Evolutionary conservation across 2,888 invertebrate genomes (phyloP).

Genomic region (Tribolium freemani): DNA sequence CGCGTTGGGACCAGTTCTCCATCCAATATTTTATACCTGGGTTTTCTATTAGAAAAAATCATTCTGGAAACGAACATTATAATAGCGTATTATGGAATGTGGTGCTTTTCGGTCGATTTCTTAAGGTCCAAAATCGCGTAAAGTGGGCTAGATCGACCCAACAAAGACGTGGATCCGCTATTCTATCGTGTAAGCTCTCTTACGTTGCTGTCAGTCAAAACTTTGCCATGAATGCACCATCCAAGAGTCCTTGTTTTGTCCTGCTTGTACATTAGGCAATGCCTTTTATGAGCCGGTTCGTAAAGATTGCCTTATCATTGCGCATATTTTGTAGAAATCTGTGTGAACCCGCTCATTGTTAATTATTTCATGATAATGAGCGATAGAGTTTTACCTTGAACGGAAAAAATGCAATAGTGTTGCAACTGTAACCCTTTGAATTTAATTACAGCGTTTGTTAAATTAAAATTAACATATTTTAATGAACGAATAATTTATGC

Average conservation of each 20-base stretch:
- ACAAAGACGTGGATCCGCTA: conserved; percentile 42
- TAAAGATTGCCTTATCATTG: background rate
- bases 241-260: conserved; percentile 42
- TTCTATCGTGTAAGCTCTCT: conserved; percentile 43
- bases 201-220: conserved; percentile 48
- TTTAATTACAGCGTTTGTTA: background rate
- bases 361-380: background rate
- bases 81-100: conserved; percentile 9
- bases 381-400: background rate
- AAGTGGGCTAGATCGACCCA: conserved; percentile 12
- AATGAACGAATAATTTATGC: background rate
- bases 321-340: background rate
- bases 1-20: conserved; percentile 16
- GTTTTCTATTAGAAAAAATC: conserved; percentile 25
- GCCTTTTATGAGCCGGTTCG: conserved; percentile 17
- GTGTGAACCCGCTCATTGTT: background rate
- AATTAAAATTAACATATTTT: background rate
- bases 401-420: background rate
- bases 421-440: background rate
- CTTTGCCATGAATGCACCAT: conserved; percentile 42
- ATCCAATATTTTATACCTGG: conserved; percentile 28
- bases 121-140: conserved; percentile 30
- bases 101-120: conserved; percentile 4
- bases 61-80: conserved; percentile 18
- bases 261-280: conserved; percentile 28